These are phyloP conservation scores for Caenorhabditis latens DNA, from an alignment of 1,140 invertebrate species.

Conservation along the genomic window DNA sequence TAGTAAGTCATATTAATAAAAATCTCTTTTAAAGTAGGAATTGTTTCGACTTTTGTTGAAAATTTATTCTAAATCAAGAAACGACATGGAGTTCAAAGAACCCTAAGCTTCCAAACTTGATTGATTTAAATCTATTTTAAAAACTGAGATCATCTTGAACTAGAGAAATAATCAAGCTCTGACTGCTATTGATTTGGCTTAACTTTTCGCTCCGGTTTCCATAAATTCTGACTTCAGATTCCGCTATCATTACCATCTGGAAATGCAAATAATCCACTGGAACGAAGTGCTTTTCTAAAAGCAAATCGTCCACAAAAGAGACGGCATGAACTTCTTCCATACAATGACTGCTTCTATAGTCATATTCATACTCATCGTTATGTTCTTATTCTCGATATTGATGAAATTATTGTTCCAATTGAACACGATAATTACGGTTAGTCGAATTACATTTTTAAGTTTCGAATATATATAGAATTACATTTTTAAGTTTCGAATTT, in stretches of 20 bases:
- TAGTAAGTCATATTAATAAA: constrained; percentile 76
- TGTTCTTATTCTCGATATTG: constrained; percentile 90
- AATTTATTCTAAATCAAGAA: too few species aligned
- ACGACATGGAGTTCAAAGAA: too few species aligned
- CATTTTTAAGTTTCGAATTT: background rate
- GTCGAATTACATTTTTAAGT: background rate
- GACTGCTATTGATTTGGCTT: background rate
- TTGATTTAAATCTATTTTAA: too few species aligned
- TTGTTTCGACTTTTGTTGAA: too few species aligned
- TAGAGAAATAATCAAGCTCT: too few species aligned
- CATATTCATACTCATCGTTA: constrained; percentile 85
- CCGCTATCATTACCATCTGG: constrained; percentile 90
- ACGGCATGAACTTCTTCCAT: constrained; percentile 94
- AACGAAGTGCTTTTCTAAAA: constrained; percentile 77
- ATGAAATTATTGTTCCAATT: constrained; percentile 94
- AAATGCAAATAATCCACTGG: constrained; percentile 88
- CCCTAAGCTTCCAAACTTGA: too few species aligned
- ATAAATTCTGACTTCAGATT: constrained; percentile 79
- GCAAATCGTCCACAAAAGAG: constrained; percentile 86
- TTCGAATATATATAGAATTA: background rate
- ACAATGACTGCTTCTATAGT: constrained; percentile 93
- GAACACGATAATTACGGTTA: constrained; percentile 81
- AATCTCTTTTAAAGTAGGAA: too few species aligned
- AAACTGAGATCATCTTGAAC: too few species aligned
- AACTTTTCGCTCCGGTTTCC: background rate